These are phyloP conservation scores for Folsomia manolachei DNA, from an alignment of 2,888 invertebrate species.

Conservation along the genomic window DNA sequence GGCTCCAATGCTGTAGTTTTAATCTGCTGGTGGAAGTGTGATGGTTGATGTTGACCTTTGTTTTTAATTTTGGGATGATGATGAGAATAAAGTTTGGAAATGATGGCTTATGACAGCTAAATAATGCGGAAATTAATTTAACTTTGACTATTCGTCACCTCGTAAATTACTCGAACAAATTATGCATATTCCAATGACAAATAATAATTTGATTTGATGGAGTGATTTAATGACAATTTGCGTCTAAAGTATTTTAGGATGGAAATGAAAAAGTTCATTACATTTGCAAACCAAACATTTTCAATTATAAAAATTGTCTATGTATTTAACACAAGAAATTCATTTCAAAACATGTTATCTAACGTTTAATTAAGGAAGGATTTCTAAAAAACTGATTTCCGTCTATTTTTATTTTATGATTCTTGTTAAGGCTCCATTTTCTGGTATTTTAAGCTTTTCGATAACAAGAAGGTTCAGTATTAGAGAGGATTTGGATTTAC, in stretches of 20 bases:
- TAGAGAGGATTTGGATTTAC: no score
- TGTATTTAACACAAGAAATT: background rate
- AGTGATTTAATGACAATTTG: background rate
- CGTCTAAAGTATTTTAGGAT: background rate
- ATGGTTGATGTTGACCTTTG: conserved; percentile 20
- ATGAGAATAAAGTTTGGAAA: background rate
- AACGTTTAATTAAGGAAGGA: no score
- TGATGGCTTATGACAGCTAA: conserved; percentile 17
- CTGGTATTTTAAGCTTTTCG: no score
- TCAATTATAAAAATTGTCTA: background rate
- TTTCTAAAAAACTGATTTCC: no score
- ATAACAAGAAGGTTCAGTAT: no score
- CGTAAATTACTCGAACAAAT: background rate
- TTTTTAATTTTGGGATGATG: conserved; percentile 19
- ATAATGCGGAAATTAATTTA: conserved; percentile 13
- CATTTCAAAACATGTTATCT: no score
- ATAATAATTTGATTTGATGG: background rate
- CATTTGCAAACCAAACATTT: background rate
- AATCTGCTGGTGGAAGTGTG: background rate
- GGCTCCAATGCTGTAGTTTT: no score
- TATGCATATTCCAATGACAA: background rate
- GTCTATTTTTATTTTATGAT: no score
- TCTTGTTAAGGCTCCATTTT: no score
- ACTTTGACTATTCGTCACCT: background rate
- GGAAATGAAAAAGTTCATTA: background rate